Evolutionary conservation across 1,140 invertebrate species (phyloP).

Genomic region (Lasioglossum baleicum): DNA sequence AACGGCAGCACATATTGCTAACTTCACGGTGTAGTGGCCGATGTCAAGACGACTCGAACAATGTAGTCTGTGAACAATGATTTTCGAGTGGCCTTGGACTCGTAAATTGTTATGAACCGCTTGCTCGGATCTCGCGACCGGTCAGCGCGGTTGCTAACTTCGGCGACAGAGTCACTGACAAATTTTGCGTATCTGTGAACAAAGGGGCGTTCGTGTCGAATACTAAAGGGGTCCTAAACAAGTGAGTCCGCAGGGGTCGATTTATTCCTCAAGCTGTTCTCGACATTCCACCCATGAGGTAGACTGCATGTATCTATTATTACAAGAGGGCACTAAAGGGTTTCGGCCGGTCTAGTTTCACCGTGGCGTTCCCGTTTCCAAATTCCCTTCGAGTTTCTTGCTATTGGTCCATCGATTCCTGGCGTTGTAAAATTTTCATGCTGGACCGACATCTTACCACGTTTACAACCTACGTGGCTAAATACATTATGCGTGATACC

Average conservation of each 20-base stretch:
- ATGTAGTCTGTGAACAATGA: too few species aligned
- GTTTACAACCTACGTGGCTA: background rate
- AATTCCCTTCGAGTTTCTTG: background rate
- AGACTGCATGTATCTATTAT: constrained; percentile 59
- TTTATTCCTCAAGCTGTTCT: constrained; percentile 58
- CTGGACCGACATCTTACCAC: background rate
- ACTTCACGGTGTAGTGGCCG: too few species aligned
- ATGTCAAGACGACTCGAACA: too few species aligned
- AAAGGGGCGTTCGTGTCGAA: constrained; percentile 51
- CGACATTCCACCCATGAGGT: constrained; percentile 43
- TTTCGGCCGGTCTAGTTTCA: constrained; percentile 34
- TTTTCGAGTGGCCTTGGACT: too few species aligned
- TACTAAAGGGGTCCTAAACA: constrained; percentile 54
- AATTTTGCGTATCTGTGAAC: constrained; percentile 65
- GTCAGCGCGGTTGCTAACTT: constrained; percentile 17
- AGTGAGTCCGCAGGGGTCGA: constrained; percentile 62
- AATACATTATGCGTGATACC: background rate
- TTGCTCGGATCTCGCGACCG: constrained; percentile 8
- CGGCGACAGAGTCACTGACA: constrained; percentile 55
- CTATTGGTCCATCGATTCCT: constrained; percentile 5
- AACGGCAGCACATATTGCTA: too few species aligned
- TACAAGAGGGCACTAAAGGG: constrained; percentile 42
- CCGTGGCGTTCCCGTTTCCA: background rate
- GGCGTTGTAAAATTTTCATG: constrained; percentile 27
- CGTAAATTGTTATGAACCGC: background rate